A percentile compares a stretch with the other conserved stretches of the same genome.
Evolutionary conservation across 2,888 invertebrate genomes (phyloP).

Genomic region (Polydrusus pterygomalis): DNA sequence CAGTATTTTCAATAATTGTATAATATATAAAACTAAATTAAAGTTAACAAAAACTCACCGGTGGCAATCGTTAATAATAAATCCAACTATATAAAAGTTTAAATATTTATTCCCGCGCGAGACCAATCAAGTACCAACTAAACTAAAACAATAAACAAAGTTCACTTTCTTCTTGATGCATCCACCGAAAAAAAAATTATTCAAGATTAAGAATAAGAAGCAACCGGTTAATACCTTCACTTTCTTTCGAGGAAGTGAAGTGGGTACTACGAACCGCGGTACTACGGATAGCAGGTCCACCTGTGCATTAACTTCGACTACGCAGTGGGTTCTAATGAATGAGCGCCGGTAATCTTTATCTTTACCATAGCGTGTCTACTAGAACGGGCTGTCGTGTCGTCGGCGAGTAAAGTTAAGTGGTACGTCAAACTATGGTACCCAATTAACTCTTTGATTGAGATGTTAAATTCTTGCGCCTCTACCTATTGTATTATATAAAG

Average conservation of each 20-base stretch:
- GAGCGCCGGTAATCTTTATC: constrained; percentile 32
- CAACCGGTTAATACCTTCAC: constrained; percentile 44
- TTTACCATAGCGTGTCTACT: constrained; percentile 36
- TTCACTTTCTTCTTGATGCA: constrained; percentile 49
- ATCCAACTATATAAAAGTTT: background rate
- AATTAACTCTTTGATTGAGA: constrained; percentile 24
- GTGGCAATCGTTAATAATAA: background rate
- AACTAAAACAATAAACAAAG: constrained; percentile 35
- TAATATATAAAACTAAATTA: too few species aligned
- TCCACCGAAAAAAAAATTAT: constrained; percentile 39
- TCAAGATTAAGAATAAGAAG: constrained; percentile 28
- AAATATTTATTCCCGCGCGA: background rate
- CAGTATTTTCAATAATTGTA: too few species aligned
- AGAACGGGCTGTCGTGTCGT: background rate
- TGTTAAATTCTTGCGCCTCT: background rate
- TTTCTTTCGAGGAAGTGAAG: constrained; percentile 50
- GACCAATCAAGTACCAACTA: background rate
- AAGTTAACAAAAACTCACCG: background rate
- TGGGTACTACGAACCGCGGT: constrained; percentile 27
- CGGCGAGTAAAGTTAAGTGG: constrained; percentile 11
- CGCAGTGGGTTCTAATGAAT: constrained; percentile 45
- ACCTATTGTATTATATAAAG: too few species aligned
- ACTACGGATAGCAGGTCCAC: constrained; percentile 4
- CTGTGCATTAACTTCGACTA: constrained; percentile 24
- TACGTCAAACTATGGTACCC: constrained; percentile 2